Evolutionary conservation across 2,888 invertebrate genomes (phyloP), one percentile per base, ranked within the genome.

Genomic region (Allygus modestus): DNA sequence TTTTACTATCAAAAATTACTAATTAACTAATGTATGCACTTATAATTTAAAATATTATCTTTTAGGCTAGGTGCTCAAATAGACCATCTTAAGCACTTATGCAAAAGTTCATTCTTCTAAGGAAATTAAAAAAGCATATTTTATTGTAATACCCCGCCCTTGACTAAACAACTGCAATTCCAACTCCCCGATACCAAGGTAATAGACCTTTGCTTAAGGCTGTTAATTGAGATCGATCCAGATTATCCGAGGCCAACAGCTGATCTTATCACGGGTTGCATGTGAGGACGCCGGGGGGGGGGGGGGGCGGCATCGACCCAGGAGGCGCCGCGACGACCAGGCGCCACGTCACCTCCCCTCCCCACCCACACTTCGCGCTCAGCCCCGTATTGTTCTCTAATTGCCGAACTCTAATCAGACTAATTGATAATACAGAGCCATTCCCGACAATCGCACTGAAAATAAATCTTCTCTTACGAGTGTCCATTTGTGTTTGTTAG

Each of bases 351-450:
- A 41, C 23, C 43, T 26, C 75, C 75, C 41, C 17, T n/a, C 41
- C n/a, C 73, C 1, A 20, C 28, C 37, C 28, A 9, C 2, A 2
- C 2, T 12, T 71, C 33, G n/a, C 41, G 9, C 37, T 73, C 33
- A 1, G 23, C 11, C 46, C 46, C 75, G 75, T 77, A 77, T 77
- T 77, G 75, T 77, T 77, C 75, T 28, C 75, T 77, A 77, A 77
- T 77, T 77, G 75, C 46, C 46, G 46, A 41, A 77, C 41, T 46
- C 75, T 77, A 77, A 77, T 77, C 75, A 77, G 75, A 46, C 75
- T 77, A 77, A 77, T 77, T 77, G 75, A 77, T 77, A 77, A 46
- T 28, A 46, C 46, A 77, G 75, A 41, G 73, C 33, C 73, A 41
- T 37, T 58, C 46, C 17, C 75, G 37, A 46, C 75, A 77, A 46